These are phyloP conservation scores for Eupeodes luniger DNA, from an alignment of 2,888 invertebrate genomes.

Conservation along the genomic window DNA sequence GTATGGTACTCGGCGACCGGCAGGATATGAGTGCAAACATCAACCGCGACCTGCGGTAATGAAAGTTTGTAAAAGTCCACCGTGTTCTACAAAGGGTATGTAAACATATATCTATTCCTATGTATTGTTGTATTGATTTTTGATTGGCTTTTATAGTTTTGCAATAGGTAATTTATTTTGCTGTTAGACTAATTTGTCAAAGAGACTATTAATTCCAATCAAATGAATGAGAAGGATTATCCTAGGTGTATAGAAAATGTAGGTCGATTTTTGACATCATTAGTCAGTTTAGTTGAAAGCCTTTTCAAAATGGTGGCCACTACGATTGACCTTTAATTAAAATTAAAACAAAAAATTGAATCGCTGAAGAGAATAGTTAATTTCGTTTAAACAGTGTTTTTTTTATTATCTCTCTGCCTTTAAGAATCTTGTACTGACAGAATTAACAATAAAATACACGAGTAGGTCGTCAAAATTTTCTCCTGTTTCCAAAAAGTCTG, in stretches of 20 bases:
- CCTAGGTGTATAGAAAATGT: neutral
- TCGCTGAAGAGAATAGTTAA: too few relatives aligned
- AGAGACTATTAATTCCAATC: neutral
- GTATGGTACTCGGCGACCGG: constrained; percentile 92
- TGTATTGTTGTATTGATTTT: constrained; percentile 10
- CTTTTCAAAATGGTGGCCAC: neutral
- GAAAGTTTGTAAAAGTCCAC: constrained; percentile 90
- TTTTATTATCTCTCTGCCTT: too few relatives aligned
- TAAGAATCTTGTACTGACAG: too few relatives aligned
- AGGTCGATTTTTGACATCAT: neutral
- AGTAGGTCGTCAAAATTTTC: too few relatives aligned
- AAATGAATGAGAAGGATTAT: neutral
- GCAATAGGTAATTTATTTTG: neutral
- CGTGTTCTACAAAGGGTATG: constrained; percentile 87
- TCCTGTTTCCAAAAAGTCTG: too few relatives aligned
- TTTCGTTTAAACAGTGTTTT: too few relatives aligned
- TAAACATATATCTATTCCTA: constrained; percentile 64
- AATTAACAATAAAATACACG: too few relatives aligned
- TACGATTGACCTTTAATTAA: neutral
- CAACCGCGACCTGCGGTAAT: constrained; percentile 90
- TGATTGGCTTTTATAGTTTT: constrained; percentile 24
- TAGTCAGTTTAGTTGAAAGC: neutral
- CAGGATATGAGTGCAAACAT: constrained; percentile 93
- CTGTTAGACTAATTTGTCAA: constrained; percentile 27
- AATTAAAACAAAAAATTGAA: too few relatives aligned